Evolutionary conservation across 1,140 invertebrate genomes (phyloP), one percentile per base, ranked within the genome.

Genomic region (Argopecten irradians): DNA sequence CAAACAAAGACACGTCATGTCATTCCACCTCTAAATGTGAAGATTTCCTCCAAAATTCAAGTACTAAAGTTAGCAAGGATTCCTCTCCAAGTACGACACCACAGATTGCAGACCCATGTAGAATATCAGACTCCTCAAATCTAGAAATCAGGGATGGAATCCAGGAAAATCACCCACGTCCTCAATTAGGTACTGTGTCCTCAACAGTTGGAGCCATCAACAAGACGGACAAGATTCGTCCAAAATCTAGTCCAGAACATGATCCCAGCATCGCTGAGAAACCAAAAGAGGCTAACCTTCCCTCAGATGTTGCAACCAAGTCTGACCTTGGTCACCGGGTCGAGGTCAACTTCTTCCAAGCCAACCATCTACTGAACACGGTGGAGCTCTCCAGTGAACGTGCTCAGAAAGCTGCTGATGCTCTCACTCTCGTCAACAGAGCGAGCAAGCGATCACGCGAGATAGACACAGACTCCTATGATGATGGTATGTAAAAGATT

Each of bases 201-300:
- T 71, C 55, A 71, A 71, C 55, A 5, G 55, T 71, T 28, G 55
- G 55, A 8, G 55, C 55, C 13, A 11, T 71, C 55, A 71, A 71
- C 55, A 71, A 71, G n/a, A 28, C 22, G 0, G 22, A 71, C n/a
- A 71, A 71, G 1, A 83, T 83, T 35, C 36, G 33, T 13, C 22
- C 34, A 19, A 84, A 87, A 84, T 84, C 34, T 84, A 87, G 82
- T 87, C 82, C 86, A 34, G 86, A 87, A 82, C 86, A 87, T 22
- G 34, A 33, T 39, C 35, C 82, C 1, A 84, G 82, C 34, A 33
- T 84, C 32, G 82, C 86, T 9, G 82, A 87, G 33, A 87, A 83
- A 43, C 82, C 82, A 1, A 43, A 35, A 5, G 82, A 84, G 32
- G 86, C 82, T 16, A 83, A 39, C 22, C 36, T 87, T 32, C 86